Evolutionary conservation across 2,113 vertebrate genomes (phyloP).

Genomic region (Puffinus mauretanicus): DNA sequence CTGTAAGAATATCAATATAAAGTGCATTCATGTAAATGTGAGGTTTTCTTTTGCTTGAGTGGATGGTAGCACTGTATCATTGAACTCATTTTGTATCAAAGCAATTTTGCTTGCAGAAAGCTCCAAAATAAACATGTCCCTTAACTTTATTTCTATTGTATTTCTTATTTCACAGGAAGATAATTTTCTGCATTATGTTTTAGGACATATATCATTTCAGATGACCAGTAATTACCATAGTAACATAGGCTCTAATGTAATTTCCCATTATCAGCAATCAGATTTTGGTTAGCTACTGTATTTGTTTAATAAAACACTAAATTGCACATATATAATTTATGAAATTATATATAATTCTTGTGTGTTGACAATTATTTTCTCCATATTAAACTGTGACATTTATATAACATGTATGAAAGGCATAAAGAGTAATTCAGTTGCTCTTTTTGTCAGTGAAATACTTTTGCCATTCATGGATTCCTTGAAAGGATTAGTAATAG

Average conservation of each 20-base stretch:
- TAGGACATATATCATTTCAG: constrained; percentile 60
- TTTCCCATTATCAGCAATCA: constrained; percentile 65
- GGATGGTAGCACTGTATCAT: constrained; percentile 89
- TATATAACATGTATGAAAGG: background rate
- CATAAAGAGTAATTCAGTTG: background rate
- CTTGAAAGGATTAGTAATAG: background rate
- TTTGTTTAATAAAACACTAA: constrained; percentile 78
- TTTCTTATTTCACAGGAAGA: constrained; percentile 71
- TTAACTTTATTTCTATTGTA: constrained; percentile 76
- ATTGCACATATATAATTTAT: constrained; percentile 51
- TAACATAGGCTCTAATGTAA: constrained; percentile 67
- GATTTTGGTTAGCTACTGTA: constrained; percentile 65
- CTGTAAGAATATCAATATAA: constrained; percentile 80
- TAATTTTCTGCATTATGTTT: constrained; percentile 55
- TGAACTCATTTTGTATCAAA: constrained; percentile 94
- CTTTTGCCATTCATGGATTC: background rate
- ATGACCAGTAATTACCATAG: constrained; percentile 62
- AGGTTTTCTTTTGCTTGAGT: constrained; percentile 92
- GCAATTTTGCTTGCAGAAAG: constrained; percentile 91
- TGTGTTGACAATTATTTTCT: background rate
- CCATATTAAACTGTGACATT: background rate
- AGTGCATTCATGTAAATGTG: constrained; percentile 86
- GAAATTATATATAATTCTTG: constrained; percentile 54
- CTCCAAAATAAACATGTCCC: constrained; percentile 81
- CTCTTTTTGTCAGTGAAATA: background rate